These are phyloP conservation scores for Loriculus beryllinus DNA, from an alignment of 2,797 vertebrate species.

Conservation along the genomic window DNA sequence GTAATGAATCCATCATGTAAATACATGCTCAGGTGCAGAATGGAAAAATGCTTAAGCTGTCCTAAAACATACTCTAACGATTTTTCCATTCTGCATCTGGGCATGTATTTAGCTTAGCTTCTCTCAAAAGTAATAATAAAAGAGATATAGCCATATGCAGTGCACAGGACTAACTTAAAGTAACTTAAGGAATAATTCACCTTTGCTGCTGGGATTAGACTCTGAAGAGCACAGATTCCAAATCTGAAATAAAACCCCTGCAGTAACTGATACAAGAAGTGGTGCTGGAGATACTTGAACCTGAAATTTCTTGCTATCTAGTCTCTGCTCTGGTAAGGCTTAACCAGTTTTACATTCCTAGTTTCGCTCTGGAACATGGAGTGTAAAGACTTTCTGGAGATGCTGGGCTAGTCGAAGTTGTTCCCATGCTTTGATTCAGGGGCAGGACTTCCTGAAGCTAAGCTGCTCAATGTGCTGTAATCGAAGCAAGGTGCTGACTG, in stretches of 20 bases:
- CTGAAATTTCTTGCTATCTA: background rate
- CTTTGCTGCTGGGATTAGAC: background rate
- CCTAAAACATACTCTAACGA: background rate
- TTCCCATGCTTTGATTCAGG: background rate
- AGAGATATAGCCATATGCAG: background rate
- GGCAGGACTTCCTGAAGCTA: background rate
- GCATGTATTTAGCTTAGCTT: background rate
- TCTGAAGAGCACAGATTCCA: background rate
- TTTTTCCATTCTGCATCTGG: background rate
- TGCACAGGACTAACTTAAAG: background rate
- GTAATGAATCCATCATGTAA: slow-evolving; percentile 44
- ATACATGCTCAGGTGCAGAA: slow-evolving; percentile 11
- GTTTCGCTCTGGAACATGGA: background rate
- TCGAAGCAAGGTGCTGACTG: background rate
- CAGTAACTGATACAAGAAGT: background rate
- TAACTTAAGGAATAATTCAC: background rate
- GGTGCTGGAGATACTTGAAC: background rate
- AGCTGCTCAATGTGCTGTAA: background rate
- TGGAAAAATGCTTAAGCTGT: background rate
- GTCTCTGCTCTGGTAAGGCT: background rate
- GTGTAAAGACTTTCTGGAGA: background rate
- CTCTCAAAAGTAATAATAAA: background rate
- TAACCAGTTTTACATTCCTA: background rate
- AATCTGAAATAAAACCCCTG: background rate
- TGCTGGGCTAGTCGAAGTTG: background rate